Percentiles rank a stretch among this genome's conserved stretches.
phyloP scores from a whole-genome alignment of 1,140 invertebrate species.

The Heliothis virescens region DNA sequence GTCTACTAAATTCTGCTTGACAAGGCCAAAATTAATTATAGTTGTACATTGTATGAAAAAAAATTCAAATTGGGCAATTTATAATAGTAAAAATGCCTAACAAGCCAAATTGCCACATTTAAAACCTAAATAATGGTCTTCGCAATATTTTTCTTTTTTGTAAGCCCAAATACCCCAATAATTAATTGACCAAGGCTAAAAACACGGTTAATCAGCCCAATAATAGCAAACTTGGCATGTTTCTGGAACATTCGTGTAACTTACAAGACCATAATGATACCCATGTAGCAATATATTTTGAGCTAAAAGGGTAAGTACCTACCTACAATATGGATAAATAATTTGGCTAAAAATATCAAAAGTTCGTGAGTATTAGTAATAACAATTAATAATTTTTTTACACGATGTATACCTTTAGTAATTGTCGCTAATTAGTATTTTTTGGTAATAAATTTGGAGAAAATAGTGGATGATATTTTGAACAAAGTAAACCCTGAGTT shows the following conservation, averaged over 20 bases:
- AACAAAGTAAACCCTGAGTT: no score
- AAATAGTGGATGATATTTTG: no score
- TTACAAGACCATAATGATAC: conserved; percentile 2
- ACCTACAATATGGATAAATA: not conserved
- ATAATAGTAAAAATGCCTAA: not conserved
- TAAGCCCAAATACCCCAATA: not conserved
- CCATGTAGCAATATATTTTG: conserved; percentile 1
- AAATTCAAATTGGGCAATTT: not conserved
- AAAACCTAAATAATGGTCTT: not conserved
- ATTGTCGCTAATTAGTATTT: not conserved
- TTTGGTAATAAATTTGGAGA: no score
- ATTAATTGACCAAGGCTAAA: conserved; percentile 22
- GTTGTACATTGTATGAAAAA: not conserved
- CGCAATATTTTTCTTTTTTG: not conserved
- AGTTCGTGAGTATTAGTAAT: conserved; percentile 24
- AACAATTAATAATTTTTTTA: conserved; percentile 13
- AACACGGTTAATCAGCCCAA: conserved; percentile 6
- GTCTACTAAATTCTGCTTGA: no score
- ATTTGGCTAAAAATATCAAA: conserved; percentile 33
- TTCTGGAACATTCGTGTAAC: conserved; percentile 20
- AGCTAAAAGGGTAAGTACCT: conserved; percentile 10
- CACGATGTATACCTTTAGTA: not conserved
- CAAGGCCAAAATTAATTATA: no score
- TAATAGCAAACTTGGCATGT: conserved; percentile 27
- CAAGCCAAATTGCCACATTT: not conserved